These are phyloP conservation scores for Leptopilina myrica DNA, from an alignment of 2,888 invertebrate species.

Conservation along the genomic window DNA sequence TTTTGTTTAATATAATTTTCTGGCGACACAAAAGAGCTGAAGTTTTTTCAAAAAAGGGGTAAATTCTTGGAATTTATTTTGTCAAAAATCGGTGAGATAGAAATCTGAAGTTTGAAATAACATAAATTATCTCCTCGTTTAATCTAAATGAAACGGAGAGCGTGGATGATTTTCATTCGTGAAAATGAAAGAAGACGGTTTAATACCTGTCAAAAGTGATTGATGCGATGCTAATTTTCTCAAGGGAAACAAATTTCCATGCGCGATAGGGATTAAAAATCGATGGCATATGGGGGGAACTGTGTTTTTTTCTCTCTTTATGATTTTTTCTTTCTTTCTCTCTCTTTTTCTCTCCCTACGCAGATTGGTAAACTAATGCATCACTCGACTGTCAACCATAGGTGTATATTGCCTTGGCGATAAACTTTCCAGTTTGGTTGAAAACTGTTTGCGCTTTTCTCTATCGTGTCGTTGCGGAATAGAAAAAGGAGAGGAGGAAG, in stretches of 20 bases:
- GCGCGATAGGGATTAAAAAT: conserved; percentile 6
- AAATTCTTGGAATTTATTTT: no score
- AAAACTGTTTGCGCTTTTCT: not conserved
- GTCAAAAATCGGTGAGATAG: no score
- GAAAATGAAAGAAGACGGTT: conserved; percentile 11
- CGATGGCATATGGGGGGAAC: not conserved
- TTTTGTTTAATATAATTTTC: no score
- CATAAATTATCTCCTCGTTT: not conserved
- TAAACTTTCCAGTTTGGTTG: conserved; percentile 63
- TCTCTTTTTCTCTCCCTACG: conserved; percentile 55
- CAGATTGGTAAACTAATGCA: conserved; percentile 68
- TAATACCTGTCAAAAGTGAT: conserved; percentile 35
- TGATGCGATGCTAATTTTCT: conserved; percentile 23
- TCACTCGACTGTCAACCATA: conserved; percentile 68
- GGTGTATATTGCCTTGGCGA: conserved; percentile 61
- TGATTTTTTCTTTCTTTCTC: no score
- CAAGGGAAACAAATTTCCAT: conserved; percentile 24
- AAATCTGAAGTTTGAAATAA: no score
- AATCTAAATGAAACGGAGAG: not conserved
- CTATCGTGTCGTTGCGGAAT: not conserved
- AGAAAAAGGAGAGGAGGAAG: conserved; percentile 42
- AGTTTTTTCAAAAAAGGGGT: no score
- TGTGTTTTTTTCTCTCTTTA: no score
- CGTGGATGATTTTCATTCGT: not conserved
- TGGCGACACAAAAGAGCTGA: no score